Conservation (phyloP, 2,888 invertebrate genomes). For the Maniola hyperantus region DNA sequence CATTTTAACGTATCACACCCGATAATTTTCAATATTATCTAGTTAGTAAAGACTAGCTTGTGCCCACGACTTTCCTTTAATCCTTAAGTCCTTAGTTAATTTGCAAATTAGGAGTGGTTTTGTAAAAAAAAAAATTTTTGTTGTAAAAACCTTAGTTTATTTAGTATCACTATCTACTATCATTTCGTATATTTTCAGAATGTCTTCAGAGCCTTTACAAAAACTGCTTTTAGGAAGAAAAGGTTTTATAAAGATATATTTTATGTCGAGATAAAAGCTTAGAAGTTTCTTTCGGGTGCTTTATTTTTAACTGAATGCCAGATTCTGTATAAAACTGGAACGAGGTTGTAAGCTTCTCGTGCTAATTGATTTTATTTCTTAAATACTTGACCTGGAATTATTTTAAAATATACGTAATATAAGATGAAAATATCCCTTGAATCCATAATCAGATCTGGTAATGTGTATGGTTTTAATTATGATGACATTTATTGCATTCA, state of each 20-base stretch:
- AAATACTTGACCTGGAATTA: slow-evolving; percentile 26
- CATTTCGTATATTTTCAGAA: no score
- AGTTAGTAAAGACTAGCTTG: no score
- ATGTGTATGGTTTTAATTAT: background rate
- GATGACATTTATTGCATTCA: slow-evolving; percentile 9
- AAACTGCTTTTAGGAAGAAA: background rate
- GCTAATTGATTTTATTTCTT: slow-evolving; percentile 14
- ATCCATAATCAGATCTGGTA: slow-evolving; percentile 28
- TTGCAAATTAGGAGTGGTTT: no score
- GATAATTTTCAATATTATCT: no score
- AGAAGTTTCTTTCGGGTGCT: slow-evolving; percentile 14
- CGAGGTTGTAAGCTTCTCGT: slow-evolving; percentile 50
- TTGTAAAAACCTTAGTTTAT: no score
- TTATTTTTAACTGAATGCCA: slow-evolving; percentile 55
- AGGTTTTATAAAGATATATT: no score
- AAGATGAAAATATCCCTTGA: slow-evolving; percentile 19
- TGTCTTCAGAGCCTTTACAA: background rate
- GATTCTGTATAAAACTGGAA: slow-evolving; percentile 53
- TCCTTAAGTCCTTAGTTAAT: no score
- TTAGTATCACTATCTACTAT: no score
- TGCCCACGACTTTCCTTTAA: no score
- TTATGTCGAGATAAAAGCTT: slow-evolving; percentile 30
- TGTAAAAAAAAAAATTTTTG: no score
- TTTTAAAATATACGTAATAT: background rate
- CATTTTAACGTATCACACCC: no score